phyloP scores from a whole-genome alignment of 1,140 invertebrate species.

The Caerostris darwini region DNA sequence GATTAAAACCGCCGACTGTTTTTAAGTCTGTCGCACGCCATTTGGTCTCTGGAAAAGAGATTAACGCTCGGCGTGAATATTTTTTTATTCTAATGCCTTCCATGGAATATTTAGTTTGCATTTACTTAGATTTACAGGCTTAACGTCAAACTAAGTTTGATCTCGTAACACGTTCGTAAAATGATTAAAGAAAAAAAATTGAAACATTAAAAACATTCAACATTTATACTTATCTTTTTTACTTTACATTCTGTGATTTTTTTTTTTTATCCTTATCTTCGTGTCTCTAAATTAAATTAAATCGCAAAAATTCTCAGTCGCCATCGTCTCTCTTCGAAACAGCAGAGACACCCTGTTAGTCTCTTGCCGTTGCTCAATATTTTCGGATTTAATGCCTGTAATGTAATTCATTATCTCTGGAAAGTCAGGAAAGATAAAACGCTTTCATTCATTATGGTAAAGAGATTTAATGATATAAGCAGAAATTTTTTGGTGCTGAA shows the following conservation, averaged over 20 bases:
- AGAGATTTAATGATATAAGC: too few species aligned
- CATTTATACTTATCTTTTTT: not conserved
- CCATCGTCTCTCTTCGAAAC: not conserved
- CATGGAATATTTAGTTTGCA: not conserved
- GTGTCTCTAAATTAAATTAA: conserved; percentile 35
- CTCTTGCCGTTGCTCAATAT: not conserved
- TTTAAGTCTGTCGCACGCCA: conserved; percentile 15
- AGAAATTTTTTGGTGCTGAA: too few species aligned
- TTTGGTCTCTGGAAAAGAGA: not conserved
- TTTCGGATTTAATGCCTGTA: conserved; percentile 19
- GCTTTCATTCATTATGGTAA: too few species aligned
- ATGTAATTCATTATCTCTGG: not conserved
- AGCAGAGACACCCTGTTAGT: not conserved
- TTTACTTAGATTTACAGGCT: conserved; percentile 7
- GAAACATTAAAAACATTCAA: not conserved
- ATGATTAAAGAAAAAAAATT: not conserved
- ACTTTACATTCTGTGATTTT: not conserved
- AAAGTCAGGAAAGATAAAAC: not conserved
- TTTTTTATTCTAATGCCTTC: conserved; percentile 60
- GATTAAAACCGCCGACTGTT: not conserved
- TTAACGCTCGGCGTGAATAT: not conserved
- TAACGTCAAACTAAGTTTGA: conserved; percentile 50
- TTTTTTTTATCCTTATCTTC: not conserved
- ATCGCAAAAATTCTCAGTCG: not conserved
- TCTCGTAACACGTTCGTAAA: not conserved